phyloP scores from a whole-genome alignment of 2,113 vertebrate genomes.

The Engystomops pustulosus region DNA sequence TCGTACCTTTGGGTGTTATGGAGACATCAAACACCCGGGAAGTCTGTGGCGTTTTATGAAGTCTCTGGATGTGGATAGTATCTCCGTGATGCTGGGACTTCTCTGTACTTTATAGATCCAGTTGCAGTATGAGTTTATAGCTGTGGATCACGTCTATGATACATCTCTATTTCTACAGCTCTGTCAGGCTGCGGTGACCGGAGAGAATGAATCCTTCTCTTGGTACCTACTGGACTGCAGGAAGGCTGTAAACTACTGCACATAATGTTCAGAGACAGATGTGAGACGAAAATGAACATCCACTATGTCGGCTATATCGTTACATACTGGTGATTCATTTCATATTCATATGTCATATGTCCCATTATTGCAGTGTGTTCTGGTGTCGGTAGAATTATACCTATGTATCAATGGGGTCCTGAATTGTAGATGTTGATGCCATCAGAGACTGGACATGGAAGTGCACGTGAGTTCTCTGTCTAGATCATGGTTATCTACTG shows the following conservation, averaged over 20 bases:
- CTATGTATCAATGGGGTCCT: too few species aligned
- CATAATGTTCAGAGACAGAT: slow-evolving; percentile 7
- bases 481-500: too few species aligned
- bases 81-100: slow-evolving; percentile 10
- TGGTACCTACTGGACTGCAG: slow-evolving; percentile 9
- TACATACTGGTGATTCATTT: neutral
- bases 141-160: slow-evolving; percentile 31
- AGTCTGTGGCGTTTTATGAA: neutral
- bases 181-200: neutral
- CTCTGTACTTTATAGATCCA: slow-evolving; percentile 34
- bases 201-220: slow-evolving; percentile 36
- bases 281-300: neutral
- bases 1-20: too few species aligned
- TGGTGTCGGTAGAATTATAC: neutral
- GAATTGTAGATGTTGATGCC: too few species aligned
- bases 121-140: slow-evolving; percentile 38
- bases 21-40: neutral
- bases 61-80: neutral
- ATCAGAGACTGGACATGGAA: too few species aligned
- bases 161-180: slow-evolving; percentile 30
- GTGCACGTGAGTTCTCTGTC: too few species aligned
- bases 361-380: neutral
- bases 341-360: neutral
- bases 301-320: neutral
- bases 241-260: slow-evolving; percentile 35